These are phyloP conservation scores for Zygaena filipendulae DNA, from an alignment of 2,888 invertebrate species.

Conservation along the genomic window DNA sequence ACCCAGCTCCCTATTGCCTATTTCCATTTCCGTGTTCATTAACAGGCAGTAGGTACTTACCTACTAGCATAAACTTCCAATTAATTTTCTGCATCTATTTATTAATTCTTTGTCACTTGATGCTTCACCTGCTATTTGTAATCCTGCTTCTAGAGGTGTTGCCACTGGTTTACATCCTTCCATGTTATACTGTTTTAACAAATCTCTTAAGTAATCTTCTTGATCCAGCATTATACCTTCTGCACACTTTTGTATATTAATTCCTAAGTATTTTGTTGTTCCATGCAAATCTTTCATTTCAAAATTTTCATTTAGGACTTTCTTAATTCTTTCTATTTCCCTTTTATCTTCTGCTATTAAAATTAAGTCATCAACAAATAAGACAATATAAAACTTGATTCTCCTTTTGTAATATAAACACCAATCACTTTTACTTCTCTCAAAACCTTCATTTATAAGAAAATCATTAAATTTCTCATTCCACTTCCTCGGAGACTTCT, in stretches of 20 bases:
- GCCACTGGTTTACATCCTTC: slow-evolving; percentile 6
- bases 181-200: slow-evolving; percentile 7
- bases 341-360: slow-evolving; percentile 4
- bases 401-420: slow-evolving; percentile 7
- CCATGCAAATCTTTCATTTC: slow-evolving; percentile 5
- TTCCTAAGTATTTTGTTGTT: slow-evolving; percentile 3
- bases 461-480: slow-evolving; percentile 6
- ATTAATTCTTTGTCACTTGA: background rate
- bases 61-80: background rate
- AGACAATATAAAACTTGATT: slow-evolving; percentile 4
- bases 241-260: slow-evolving; percentile 2
- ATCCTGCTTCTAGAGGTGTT: slow-evolving; percentile 5
- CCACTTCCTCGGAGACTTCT: slow-evolving; percentile 9
- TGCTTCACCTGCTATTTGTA: background rate
- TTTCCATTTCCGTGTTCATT: no score
- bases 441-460: slow-evolving; percentile 6
- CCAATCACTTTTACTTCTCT: slow-evolving; percentile 5
- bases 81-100: slow-evolving; percentile 3
- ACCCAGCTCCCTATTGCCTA: no score
- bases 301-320: no score
- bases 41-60: no score
- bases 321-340: no score
- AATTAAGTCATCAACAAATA: slow-evolving; percentile 9
- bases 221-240: slow-evolving; percentile 2
- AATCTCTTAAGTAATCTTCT: slow-evolving; percentile 5